Conservation (phyloP, 1,140 invertebrate genomes). For the Drosophila athabasca region DNA sequence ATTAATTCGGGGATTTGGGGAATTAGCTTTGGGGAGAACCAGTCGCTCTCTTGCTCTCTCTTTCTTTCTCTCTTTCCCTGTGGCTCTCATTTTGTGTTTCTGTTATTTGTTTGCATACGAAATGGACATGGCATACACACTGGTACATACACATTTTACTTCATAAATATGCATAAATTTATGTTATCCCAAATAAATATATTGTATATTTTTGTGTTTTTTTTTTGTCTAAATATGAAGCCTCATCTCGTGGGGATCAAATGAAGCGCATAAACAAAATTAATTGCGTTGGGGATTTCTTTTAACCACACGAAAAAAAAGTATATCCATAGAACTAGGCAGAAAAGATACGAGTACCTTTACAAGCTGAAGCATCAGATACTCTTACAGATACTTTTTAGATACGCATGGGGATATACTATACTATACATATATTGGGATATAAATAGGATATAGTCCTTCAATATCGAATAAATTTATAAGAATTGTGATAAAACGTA, state of each 20-base stretch:
- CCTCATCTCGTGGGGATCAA: slow-evolving; percentile 55
- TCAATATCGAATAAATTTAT: too few relatives aligned
- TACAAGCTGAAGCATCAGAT: not conserved
- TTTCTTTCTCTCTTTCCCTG: not conserved
- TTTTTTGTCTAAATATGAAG: slow-evolving; percentile 51
- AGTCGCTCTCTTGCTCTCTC: slow-evolving; percentile 3
- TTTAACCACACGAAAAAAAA: not conserved
- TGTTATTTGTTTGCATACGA: slow-evolving; percentile 78
- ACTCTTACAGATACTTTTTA: too few relatives aligned
- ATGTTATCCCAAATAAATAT: slow-evolving; percentile 58
- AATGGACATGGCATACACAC: slow-evolving; percentile 67
- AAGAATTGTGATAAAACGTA: too few relatives aligned
- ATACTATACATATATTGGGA: too few relatives aligned
- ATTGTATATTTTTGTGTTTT: slow-evolving; percentile 15
- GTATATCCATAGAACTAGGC: not conserved
- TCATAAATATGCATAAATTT: slow-evolving; percentile 81
- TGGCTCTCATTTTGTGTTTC: slow-evolving; percentile 10
- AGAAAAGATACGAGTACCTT: too few relatives aligned
- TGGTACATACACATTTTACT: slow-evolving; percentile 25
- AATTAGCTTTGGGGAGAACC: slow-evolving; percentile 69
- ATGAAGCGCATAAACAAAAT: slow-evolving; percentile 64
- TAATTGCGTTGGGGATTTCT: slow-evolving; percentile 67
- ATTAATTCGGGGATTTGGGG: slow-evolving; percentile 81
- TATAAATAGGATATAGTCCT: too few relatives aligned
- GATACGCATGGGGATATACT: too few relatives aligned